A percentile compares a stretch with the other conserved stretches of the same genome.
These are phyloP conservation scores for Syrista parreyssii DNA, from an alignment of 2,888 invertebrate genomes.

Conservation along the genomic window DNA sequence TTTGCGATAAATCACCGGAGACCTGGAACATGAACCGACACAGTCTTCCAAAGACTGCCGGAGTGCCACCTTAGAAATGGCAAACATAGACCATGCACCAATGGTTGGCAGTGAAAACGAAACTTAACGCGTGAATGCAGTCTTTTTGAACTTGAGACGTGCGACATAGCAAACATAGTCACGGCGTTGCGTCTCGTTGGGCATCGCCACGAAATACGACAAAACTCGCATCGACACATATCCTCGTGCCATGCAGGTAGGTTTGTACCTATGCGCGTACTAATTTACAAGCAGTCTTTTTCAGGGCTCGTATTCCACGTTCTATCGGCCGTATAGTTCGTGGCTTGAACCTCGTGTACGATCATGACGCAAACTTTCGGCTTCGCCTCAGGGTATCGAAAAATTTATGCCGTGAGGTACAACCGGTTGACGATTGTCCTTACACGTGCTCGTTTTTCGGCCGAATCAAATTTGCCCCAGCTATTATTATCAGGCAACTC, in stretches of 20 bases:
- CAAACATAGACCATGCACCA: background rate
- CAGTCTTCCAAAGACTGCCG: background rate
- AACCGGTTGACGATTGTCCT: background rate
- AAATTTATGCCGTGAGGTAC: constrained; percentile 2
- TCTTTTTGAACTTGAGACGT: background rate
- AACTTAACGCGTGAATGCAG: background rate
- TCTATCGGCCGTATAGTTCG: background rate
- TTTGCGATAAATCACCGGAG: background rate
- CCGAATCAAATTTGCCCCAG: background rate
- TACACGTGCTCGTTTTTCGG: background rate
- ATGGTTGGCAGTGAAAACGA: background rate
- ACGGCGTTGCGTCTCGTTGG: background rate
- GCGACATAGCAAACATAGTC: background rate
- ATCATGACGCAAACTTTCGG: background rate
- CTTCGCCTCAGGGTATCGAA: background rate
- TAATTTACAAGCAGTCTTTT: background rate
- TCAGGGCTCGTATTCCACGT: background rate
- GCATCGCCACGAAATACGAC: background rate
- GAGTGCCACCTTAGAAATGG: background rate
- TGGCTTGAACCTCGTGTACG: background rate
- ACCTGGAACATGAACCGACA: background rate
- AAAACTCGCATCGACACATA: background rate
- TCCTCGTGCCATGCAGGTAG: background rate
- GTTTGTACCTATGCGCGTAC: background rate
- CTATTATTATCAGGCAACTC: background rate